Evolutionary conservation across 1,140 invertebrate genomes (phyloP).

Genomic region (Neodiprion fabricii): DNA sequence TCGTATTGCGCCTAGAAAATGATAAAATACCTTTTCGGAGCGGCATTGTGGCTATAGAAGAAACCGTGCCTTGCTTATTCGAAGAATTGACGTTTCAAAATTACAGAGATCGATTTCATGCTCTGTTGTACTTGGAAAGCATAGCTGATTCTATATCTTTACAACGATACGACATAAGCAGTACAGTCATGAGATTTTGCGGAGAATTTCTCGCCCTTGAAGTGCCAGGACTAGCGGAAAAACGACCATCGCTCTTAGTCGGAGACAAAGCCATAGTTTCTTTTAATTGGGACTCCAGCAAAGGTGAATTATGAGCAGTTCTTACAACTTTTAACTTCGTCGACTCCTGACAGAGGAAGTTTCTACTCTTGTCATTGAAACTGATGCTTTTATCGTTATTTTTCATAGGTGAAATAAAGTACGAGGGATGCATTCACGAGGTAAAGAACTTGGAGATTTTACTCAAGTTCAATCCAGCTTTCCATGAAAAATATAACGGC

Average conservation of each 20-base stretch:
- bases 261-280: conserved; percentile 76
- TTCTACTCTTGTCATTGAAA: conserved; percentile 20
- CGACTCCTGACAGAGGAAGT: conserved; percentile 12
- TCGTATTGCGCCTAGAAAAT: conserved; percentile 56
- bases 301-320: conserved; percentile 32
- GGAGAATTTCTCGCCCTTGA: conserved; percentile 76
- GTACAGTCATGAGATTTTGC: conserved; percentile 67
- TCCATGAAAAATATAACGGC: conserved; percentile 73
- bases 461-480: conserved; percentile 75
- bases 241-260: conserved; percentile 81
- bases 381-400: conserved; percentile 18
- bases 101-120: conserved; percentile 72
- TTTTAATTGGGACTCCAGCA: conserved; percentile 44
- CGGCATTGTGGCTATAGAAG: conserved; percentile 47
- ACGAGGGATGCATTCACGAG: conserved; percentile 83
- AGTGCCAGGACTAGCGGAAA: conserved; percentile 83
- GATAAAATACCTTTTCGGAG: conserved; percentile 50
- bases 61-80: conserved; percentile 59
- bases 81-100: conserved; percentile 61
- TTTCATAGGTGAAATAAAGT: conserved; percentile 52
- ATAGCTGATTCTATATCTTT: conserved; percentile 69
- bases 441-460: conserved; percentile 70
- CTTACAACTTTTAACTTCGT: neutral
- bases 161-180: conserved; percentile 73
- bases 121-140: conserved; percentile 82